A percentile compares a stretch with the other conserved stretches of the same genome.
Conservation (phyloP, 2,113 vertebrate species). For the Hemiprocne comata region DNA sequence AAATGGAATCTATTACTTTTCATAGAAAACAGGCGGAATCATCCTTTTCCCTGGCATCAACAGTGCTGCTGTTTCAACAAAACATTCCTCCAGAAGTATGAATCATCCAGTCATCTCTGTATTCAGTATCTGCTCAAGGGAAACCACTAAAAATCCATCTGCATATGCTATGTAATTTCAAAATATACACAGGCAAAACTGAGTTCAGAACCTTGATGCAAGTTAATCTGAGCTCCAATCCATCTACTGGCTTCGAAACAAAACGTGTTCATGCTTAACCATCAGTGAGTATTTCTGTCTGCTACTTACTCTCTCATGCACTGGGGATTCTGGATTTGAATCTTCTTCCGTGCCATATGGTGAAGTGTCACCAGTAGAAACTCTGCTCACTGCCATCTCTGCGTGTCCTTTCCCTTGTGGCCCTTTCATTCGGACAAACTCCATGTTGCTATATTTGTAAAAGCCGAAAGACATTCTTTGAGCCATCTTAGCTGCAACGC, state of each 20-base stretch:
- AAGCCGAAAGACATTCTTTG: slow-evolving; percentile 98
- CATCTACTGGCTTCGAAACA: neutral
- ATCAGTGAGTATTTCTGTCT: neutral
- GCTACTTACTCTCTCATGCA: slow-evolving; percentile 89
- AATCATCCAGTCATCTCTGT: neutral
- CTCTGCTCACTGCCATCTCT: slow-evolving; percentile 96
- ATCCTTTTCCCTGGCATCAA: neutral
- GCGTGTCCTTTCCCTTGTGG: slow-evolving; percentile 98
- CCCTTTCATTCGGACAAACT: slow-evolving; percentile 99
- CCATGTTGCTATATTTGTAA: slow-evolving; percentile 99
- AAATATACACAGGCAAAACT: neutral
- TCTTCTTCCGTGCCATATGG: slow-evolving; percentile 92
- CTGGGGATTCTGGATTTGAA: slow-evolving; percentile 87
- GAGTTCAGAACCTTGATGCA: neutral
- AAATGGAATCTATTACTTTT: neutral
- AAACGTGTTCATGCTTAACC: neutral
- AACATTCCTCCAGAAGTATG: slow-evolving; percentile 21
- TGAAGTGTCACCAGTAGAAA: slow-evolving; percentile 94
- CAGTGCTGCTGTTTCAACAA: neutral
- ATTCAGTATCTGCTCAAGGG: neutral
- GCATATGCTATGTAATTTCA: neutral
- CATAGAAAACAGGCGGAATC: neutral
- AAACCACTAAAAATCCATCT: neutral
- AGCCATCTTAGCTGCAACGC: slow-evolving; percentile 97
- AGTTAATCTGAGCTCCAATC: neutral